A percentile compares a stretch with the other conserved stretches of the same genome.
These are phyloP conservation scores for Tragopan temminckii DNA, from an alignment of 2,797 vertebrate species.

Conservation along the genomic window DNA sequence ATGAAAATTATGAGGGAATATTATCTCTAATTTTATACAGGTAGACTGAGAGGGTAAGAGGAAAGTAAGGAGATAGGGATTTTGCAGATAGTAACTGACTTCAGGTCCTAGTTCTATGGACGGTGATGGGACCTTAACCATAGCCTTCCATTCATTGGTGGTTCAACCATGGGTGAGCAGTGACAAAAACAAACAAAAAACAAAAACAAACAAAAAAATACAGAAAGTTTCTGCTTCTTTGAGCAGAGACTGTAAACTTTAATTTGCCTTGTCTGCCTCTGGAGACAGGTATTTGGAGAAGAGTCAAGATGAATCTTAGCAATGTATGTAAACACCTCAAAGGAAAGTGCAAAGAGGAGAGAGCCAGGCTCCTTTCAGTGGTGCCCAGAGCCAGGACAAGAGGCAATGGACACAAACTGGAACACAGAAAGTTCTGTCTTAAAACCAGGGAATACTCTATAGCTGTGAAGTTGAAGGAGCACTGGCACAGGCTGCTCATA, in stretches of 20 bases:
- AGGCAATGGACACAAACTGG: not conserved
- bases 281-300: not conserved
- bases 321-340: not conserved
- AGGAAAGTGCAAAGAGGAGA: not conserved
- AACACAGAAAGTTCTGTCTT: not conserved
- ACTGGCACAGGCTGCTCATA: not conserved
- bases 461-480: not conserved
- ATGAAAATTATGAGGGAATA: constrained; percentile 34
- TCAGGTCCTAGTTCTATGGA: not conserved
- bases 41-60: not conserved
- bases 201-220: no score
- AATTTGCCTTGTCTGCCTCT: not conserved
- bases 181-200: not conserved
- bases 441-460: not conserved
- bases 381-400: not conserved
- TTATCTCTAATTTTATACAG: constrained; percentile 37
- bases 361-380: not conserved
- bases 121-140: not conserved
- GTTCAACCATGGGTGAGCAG: not conserved
- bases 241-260: not conserved
- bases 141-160: not conserved
- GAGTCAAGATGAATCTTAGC: not conserved
- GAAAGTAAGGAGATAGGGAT: not conserved
- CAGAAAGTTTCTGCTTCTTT: not conserved
- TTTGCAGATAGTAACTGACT: not conserved